A percentile compares a stretch with the other conserved stretches of the same genome.
These are phyloP conservation scores for Tetramorium simillimum DNA, from an alignment of 1,140 invertebrate genomes.

Conservation along the genomic window DNA sequence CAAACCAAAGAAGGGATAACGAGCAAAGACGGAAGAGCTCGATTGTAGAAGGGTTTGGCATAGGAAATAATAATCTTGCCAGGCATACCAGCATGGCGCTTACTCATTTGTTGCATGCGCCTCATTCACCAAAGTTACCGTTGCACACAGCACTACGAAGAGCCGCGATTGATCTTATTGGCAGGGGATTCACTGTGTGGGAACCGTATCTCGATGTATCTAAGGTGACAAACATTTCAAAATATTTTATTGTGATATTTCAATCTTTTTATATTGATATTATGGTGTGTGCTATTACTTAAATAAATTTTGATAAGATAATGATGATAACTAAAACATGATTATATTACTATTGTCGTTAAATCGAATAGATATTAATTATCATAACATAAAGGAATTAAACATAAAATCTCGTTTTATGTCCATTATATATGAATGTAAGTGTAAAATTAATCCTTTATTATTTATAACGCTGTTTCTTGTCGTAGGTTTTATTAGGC, in stretches of 20 bases:
- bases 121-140: constrained; percentile 92
- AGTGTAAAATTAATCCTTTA: background rate
- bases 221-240: constrained; percentile 84
- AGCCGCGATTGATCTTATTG: constrained; percentile 98
- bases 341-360: background rate
- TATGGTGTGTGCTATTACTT: background rate
- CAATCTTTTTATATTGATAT: background rate
- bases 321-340: background rate
- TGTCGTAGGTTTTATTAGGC: constrained; percentile 85
- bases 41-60: constrained; percentile 95
- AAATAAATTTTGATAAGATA: constrained; percentile 16
- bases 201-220: constrained; percentile 99
- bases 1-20: constrained; percentile 87
- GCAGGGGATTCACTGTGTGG: constrained; percentile 99
- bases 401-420: background rate
- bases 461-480: constrained; percentile 18
- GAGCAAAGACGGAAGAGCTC: constrained; percentile 91
- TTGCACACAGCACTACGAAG: constrained; percentile 95
- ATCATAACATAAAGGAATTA: background rate
- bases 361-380: background rate
- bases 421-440: background rate
- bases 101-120: constrained; percentile 96
- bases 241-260: background rate
- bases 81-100: constrained; percentile 97
- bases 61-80: constrained; percentile 96